Evolutionary conservation across 2,888 invertebrate genomes (phyloP), one percentile per base, ranked within the genome.

Genomic region (Harpalus rufipes): DNA sequence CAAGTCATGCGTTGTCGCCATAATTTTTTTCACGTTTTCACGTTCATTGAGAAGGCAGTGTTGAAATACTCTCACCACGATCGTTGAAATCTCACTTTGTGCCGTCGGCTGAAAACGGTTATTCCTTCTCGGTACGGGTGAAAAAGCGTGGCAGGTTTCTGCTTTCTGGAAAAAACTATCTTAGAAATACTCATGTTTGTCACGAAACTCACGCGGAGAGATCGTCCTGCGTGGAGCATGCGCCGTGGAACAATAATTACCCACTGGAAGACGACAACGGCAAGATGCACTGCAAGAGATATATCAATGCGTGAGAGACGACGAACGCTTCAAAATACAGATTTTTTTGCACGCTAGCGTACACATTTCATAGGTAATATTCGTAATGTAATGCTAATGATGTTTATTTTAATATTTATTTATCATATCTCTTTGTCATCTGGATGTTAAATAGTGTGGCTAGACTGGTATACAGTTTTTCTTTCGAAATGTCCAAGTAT

Each of bases 161-260:
- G 65, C 44, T 81, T 63, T 63, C 65, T 44, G 63, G 65, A 81
- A 81, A 81, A 81, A 81, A 81, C 63, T 81, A 65, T 80, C 51
- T 65, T 65, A 81, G 81, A 81, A 65, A 81, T 81, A 81, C 81
- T 81, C 63, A 65, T 63, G 81, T 81, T 81, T 81, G 81, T 81
- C 81, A 81, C 81, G 81, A 81, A 81, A 41, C 63, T 63, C 44
- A 18, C 7, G 14, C 4, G 7, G 72, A 44, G 72, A 44, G 44
- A 51, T 44, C 44, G 72, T 44, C 18, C 8, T 74, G 21, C 72
- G 72, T 12, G 44, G 44, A 51, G 44, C 72, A 74, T 74, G 44
- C 72, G 41, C 44, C 14, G 44, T 41, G 41, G 68, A 68, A 68
- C 68, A 39, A 68, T 68, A 68, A 68, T 68, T 68, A 68, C 25